Evolutionary conservation across 2,113 vertebrate species (phyloP).

Genomic region (Strix uralensis): DNA sequence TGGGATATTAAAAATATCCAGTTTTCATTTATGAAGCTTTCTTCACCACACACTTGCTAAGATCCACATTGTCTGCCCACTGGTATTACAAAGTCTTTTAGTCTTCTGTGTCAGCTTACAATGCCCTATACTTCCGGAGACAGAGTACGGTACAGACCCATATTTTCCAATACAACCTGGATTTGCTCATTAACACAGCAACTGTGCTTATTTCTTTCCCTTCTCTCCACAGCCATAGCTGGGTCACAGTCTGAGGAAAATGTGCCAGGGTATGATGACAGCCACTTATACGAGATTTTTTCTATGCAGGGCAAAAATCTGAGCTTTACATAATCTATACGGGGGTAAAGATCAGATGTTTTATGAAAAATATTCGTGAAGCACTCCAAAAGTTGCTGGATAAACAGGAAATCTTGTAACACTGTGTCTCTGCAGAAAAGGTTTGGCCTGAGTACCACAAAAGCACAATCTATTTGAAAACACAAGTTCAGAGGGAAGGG

Average conservation of each 20-base stretch:
- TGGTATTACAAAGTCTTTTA: not conserved
- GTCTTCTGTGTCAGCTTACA: not conserved
- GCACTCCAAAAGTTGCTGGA: not conserved
- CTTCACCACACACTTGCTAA: not conserved
- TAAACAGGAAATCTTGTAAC: not conserved
- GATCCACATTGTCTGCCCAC: not conserved
- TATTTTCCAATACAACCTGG: not conserved
- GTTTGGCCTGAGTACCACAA: not conserved
- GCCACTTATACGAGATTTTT: not conserved
- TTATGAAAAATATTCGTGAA: not conserved
- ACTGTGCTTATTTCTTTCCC: not conserved
- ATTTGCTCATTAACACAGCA: not conserved
- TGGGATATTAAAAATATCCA: not conserved
- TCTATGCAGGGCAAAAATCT: not conserved
- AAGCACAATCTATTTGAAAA: not conserved
- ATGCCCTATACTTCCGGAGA: not conserved
- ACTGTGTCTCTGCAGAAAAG: not conserved
- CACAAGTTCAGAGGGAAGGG: not conserved
- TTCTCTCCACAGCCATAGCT: not conserved
- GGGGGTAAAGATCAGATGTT: not conserved
- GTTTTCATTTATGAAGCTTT: not conserved
- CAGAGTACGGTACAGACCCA: not conserved
- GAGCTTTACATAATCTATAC: not conserved
- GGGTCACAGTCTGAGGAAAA: not conserved
- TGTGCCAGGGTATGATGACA: no score